Percentiles rank a stretch among this genome's conserved stretches.
phyloP scores from a whole-genome alignment of 92 coral and sea anemone species.

The Isaurus tuberculatus region DNA sequence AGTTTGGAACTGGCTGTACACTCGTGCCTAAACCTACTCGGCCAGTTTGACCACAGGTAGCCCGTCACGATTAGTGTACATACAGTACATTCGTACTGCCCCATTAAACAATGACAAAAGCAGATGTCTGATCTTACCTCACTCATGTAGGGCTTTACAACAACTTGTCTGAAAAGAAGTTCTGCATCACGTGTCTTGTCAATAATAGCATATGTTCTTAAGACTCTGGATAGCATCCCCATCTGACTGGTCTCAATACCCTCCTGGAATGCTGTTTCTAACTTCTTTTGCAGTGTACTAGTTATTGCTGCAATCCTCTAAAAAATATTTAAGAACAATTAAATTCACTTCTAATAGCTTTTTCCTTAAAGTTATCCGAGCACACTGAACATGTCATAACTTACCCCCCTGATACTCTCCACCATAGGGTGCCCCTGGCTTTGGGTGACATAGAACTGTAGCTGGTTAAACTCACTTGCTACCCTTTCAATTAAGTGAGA shows the following conservation, averaged over 20 bases:
- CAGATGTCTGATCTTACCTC: too few relatives aligned
- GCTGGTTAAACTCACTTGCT: conserved; percentile 98
- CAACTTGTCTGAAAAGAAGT: conserved; percentile 86
- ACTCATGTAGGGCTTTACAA: conserved; percentile 92
- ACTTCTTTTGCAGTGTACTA: conserved; percentile 92
- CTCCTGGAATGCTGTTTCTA: conserved; percentile 95
- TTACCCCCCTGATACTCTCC: conserved; percentile 37
- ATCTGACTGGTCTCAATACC: conserved; percentile 89
- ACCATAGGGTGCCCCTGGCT: conserved; percentile 65
- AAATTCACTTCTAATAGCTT: too few relatives aligned
- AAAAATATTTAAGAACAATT: not conserved
- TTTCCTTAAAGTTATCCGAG: too few relatives aligned
- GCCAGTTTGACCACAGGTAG: too few relatives aligned
- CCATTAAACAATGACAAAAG: too few relatives aligned
- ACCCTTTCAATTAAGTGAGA: conserved; percentile 96
- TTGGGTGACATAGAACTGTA: conserved; percentile 98
- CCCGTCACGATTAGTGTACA: too few relatives aligned
- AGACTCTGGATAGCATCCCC: conserved; percentile 82
- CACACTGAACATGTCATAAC: not conserved
- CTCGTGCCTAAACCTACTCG: too few relatives aligned
- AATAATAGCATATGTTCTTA: conserved; percentile 97
- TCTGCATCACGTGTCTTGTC: conserved; percentile 97
- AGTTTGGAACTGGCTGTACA: too few relatives aligned
- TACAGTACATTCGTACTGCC: not conserved
- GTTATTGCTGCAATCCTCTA: conserved; percentile 98